Base-by-base conservation (phyloP, 2,797 vertebrate species). In the Selene dorsalis region DNA sequence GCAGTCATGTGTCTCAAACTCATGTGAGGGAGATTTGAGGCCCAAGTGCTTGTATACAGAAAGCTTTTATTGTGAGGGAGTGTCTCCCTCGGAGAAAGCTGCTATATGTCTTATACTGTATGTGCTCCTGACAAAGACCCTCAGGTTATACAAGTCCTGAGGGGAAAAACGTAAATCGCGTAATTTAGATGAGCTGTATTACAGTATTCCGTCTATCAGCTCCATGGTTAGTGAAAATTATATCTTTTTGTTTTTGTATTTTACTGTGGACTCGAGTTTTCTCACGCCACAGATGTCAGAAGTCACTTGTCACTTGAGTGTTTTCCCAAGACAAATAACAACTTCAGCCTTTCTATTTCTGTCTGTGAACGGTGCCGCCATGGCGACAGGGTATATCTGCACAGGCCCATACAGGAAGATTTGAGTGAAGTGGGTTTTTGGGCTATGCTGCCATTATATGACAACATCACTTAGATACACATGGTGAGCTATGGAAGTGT, bases 1-100 rank as follows among this genome's bases (percentile, higher is more conserved):
- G 80, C 80, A 84, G 93, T 94, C 94, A 95, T 94, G 93, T 94
- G 94, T 91, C 85, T 91, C 55, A 47, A 76, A 65, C 91, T 92
- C 94, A 94, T 94, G 93, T 94, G 94, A 93, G 89, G 62, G 87
- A 93, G 93, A 94, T 95, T 93, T 94, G 86, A 91, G 88, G 88
- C 83, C 88, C 66, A 39, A 77, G 84, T 79, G 62, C 82, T 67
- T 76, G 82, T 80, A 75, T 85, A 89, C 82, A 91, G 87, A 91
- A 84, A 88, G 87, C 74, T 88, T 90, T 88, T 86, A 84, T 92
- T 91, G 87, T 84, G 81, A 81, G 32, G 48, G 60, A 88, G 79
- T 57, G 61, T 84, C 35, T 81, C 69, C 73, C 26, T 82, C 58
- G 12, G 63, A 75, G 73, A 13, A 77, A 81, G 65, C 38, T 5